phyloP scores from a whole-genome alignment of 2,888 invertebrate genomes.

The Brachyptera risi region DNA sequence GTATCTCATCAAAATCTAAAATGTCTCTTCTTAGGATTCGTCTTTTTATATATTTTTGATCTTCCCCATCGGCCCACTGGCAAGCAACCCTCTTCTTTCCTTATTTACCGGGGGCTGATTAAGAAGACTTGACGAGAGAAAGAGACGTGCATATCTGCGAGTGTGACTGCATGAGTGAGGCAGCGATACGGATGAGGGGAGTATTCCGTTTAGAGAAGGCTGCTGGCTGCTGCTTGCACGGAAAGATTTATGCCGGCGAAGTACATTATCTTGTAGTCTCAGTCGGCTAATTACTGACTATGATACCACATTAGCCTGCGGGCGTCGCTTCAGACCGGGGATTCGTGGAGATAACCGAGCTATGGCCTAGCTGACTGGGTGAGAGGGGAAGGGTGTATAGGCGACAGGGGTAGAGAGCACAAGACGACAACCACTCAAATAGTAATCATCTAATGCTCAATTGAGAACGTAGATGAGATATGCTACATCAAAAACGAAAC shows the following conservation, averaged over 20 bases:
- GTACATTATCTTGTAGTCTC: conserved; percentile 55
- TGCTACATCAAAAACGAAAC: no score
- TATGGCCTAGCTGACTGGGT: conserved; percentile 10
- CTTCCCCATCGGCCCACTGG: conserved; percentile 17
- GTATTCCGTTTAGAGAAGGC: conserved; percentile 25
- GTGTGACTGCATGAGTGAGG: conserved; percentile 19
- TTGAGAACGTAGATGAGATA: neutral
- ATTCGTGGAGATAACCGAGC: conserved; percentile 33
- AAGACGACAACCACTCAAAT: conserved; percentile 20
- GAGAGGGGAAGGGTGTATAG: neutral
- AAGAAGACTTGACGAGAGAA: conserved; percentile 27
- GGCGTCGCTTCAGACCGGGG: conserved; percentile 40
- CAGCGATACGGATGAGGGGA: conserved; percentile 12
- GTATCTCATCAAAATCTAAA: conserved; percentile 9
- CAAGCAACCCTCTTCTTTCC: conserved; percentile 20
- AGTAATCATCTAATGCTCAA: conserved; percentile 2
- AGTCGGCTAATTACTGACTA: conserved; percentile 54
- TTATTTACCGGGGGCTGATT: conserved; percentile 29
- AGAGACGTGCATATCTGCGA: conserved; percentile 17
- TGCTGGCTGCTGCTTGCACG: conserved; percentile 25
- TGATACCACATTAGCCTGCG: conserved; percentile 52
- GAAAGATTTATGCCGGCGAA: conserved; percentile 51
- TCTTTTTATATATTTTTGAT: conserved; percentile 22
- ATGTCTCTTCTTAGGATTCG: conserved; percentile 15
- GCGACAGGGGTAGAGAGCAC: neutral